A percentile compares a stretch with the other conserved stretches of the same genome.
These are phyloP conservation scores for Allobates femoralis DNA, from an alignment of 2,797 vertebrate genomes.

Conservation along the genomic window DNA sequence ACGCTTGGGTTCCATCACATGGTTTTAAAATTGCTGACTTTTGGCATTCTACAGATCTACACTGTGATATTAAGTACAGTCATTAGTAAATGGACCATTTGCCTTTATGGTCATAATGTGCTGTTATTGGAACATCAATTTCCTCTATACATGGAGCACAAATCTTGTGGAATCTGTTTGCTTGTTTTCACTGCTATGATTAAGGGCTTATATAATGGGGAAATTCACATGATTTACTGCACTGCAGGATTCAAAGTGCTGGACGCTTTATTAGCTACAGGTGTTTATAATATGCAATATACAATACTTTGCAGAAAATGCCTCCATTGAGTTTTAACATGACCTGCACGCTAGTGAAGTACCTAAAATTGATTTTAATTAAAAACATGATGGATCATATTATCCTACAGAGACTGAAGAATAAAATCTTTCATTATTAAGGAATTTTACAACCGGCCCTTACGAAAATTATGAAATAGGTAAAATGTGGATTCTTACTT, in stretches of 20 bases:
- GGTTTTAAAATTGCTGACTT: constrained; percentile 27
- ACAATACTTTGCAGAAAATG: constrained; percentile 48
- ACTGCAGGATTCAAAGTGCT: constrained; percentile 46
- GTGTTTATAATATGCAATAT: constrained; percentile 61
- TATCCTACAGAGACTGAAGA: constrained; percentile 11
- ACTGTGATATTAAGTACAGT: constrained; percentile 29
- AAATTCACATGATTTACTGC: constrained; percentile 62
- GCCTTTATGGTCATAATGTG: constrained; percentile 37
- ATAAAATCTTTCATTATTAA: constrained; percentile 26
- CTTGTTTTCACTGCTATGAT: constrained; percentile 56
- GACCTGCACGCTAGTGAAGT: neutral
- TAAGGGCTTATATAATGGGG: constrained; percentile 57
- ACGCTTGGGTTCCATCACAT: constrained; percentile 9
- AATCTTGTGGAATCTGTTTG: constrained; percentile 48
- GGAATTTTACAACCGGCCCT: neutral
- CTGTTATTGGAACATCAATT: constrained; percentile 50
- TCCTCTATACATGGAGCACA: constrained; percentile 34
- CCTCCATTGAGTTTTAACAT: constrained; percentile 41
- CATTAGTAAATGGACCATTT: constrained; percentile 42
- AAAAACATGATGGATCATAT: constrained; percentile 25
- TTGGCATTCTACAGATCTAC: constrained; percentile 7
- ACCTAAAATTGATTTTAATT: constrained; percentile 39
- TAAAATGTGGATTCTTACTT: neutral
- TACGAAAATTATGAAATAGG: neutral
- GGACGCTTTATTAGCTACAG: constrained; percentile 55